These are phyloP conservation scores for Catharus ustulatus DNA, from an alignment of 2,797 vertebrate species.

Conservation along the genomic window DNA sequence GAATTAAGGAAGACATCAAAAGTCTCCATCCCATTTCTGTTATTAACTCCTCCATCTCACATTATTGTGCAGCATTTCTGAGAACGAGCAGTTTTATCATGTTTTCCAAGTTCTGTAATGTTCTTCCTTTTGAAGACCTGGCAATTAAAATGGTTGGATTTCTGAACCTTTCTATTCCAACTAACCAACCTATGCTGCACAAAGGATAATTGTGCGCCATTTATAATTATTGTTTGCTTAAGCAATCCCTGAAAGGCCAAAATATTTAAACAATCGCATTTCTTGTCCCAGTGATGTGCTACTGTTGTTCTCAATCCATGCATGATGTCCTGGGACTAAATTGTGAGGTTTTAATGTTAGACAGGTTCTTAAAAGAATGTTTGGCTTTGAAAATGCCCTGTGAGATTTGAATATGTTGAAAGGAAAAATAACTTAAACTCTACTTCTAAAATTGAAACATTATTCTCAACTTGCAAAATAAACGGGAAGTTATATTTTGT, in stretches of 20 bases:
- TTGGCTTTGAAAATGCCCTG: not conserved
- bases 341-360: not conserved
- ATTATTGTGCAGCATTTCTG: not conserved
- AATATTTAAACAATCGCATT: not conserved
- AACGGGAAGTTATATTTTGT: not conserved
- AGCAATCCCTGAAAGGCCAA: not conserved
- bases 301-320: not conserved
- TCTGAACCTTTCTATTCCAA: not conserved
- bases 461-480: constrained; percentile 7
- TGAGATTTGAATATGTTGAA: not conserved
- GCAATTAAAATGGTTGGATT: not conserved
- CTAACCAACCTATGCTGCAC: not conserved
- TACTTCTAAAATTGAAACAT: not conserved
- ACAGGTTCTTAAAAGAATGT: constrained; percentile 1
- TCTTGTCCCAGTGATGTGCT: constrained; percentile 15
- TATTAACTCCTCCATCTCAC: constrained; percentile 50
- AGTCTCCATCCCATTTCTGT: constrained; percentile 27
- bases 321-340: not conserved
- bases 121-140: constrained; percentile 5
- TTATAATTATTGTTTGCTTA: not conserved
- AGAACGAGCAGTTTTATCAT: not conserved
- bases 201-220: not conserved
- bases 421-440: constrained; percentile 9
- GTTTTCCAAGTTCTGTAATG: not conserved
- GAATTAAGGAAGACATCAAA: constrained; percentile 62